Evolutionary conservation across 2,113 vertebrate genomes (phyloP).

Genomic region (Fregetta grallaria): DNA sequence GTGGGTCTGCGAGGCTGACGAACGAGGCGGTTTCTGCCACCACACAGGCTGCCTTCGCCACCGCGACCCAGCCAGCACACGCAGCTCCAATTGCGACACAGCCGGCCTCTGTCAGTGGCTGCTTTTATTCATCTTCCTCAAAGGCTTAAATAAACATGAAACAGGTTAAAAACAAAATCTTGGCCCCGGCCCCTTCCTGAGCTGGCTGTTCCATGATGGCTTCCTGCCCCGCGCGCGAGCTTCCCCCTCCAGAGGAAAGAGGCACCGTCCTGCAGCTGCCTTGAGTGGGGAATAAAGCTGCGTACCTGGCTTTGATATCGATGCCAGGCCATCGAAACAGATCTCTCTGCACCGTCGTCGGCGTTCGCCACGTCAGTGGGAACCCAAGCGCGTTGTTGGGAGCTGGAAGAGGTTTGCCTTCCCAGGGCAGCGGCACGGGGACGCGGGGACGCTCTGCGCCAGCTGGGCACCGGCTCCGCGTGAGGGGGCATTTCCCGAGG

Average conservation of each 20-base stretch:
- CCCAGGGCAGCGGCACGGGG: background rate
- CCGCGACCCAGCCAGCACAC: background rate
- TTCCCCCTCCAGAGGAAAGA: constrained; percentile 16
- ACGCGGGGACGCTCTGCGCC: accelerated
- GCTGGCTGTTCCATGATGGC: constrained; percentile 28
- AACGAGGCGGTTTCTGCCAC: accelerated
- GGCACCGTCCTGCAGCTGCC: background rate
- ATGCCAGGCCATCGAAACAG: background rate
- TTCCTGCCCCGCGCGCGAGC: background rate
- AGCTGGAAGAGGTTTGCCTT: background rate
- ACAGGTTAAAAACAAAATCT: constrained; percentile 61
- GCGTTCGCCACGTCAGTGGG: background rate
- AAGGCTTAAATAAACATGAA: constrained; percentile 64
- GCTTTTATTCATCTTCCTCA: constrained; percentile 29
- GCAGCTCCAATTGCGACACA: background rate
- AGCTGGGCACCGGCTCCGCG: accelerated
- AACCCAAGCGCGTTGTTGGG: accelerated
- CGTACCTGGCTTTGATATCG: background rate
- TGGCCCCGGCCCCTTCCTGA: constrained; percentile 46
- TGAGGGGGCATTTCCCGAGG: background rate
- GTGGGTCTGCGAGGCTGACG: accelerated
- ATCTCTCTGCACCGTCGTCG: accelerated
- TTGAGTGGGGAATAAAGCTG: background rate
- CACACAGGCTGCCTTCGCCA: background rate
- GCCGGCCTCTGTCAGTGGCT: background rate